Evolutionary conservation across 2,888 invertebrate genomes (phyloP).

Genomic region (Drepana falcataria): DNA sequence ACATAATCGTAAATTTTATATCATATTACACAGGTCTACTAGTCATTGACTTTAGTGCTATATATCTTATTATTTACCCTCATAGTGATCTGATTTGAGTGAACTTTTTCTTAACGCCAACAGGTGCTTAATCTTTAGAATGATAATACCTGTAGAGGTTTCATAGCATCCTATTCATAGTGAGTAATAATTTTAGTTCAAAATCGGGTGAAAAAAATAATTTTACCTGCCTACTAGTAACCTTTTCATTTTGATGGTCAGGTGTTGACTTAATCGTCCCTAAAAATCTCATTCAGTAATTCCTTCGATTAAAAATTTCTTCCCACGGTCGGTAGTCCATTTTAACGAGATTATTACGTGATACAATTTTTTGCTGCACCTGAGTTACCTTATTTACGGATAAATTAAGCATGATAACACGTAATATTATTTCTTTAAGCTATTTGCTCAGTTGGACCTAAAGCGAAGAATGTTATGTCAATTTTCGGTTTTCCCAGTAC

Average conservation of each 20-base stretch:
- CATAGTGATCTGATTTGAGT: slow-evolving; percentile 2
- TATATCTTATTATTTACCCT: too few species aligned
- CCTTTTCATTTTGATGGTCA: slow-evolving; percentile 40
- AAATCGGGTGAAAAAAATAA: slow-evolving; percentile 30
- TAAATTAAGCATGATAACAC: too few species aligned
- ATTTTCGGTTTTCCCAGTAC: too few species aligned
- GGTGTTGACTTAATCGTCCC: slow-evolving; percentile 55
- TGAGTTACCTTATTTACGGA: too few species aligned
- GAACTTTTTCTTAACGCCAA: slow-evolving; percentile 21
- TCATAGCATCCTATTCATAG: slow-evolving; percentile 2
- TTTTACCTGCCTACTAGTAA: slow-evolving; percentile 57
- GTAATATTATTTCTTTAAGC: too few species aligned
- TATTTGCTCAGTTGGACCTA: too few species aligned
- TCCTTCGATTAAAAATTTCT: slow-evolving; percentile 33
- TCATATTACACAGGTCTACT: too few species aligned
- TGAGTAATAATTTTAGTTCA: slow-evolving; percentile 8
- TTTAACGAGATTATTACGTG: slow-evolving; percentile 18
- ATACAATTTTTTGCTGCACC: not conserved
- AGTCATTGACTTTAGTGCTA: too few species aligned
- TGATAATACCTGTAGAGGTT: slow-evolving; percentile 11
- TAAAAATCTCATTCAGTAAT: slow-evolving; percentile 34
- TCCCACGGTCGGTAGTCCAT: slow-evolving; percentile 50
- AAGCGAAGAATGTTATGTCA: too few species aligned
- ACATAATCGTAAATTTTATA: too few species aligned
- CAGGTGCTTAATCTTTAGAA: slow-evolving; percentile 22